Evolutionary conservation across 2,797 vertebrate species (phyloP).

Genomic region (Sebastolobus alascanus): DNA sequence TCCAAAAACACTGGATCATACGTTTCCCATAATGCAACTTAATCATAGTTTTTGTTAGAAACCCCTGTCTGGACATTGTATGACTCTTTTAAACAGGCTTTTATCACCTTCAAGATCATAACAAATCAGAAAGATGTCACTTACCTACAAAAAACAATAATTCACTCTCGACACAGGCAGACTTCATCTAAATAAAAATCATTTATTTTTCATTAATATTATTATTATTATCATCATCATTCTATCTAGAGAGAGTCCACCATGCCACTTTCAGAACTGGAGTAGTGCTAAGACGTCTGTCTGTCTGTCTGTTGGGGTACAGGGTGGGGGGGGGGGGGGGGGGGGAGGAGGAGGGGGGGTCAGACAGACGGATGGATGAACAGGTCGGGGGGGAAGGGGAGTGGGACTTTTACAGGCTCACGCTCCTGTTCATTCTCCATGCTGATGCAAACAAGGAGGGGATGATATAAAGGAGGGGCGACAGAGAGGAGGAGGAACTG

Average conservation of each 20-base stretch:
- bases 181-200: slow-evolving; percentile 85
- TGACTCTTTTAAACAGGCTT: too few species aligned
- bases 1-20: background rate
- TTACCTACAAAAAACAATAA: background rate
- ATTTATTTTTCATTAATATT: slow-evolving; percentile 84
- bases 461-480: slow-evolving; percentile 44
- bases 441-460: slow-evolving; percentile 76
- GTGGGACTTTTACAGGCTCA: slow-evolving; percentile 60
- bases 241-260: slow-evolving; percentile 82
- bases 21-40: background rate
- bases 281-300: slow-evolving; percentile 79
- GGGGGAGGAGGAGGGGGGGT: background rate
- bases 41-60: background rate
- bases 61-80: background rate
- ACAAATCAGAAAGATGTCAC: background rate
- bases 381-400: background rate
- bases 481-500: slow-evolving; percentile 22
- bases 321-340: slow-evolving; percentile 14
- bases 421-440: slow-evolving; percentile 82
- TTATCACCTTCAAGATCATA: background rate
- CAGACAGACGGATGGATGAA: slow-evolving; percentile 38
- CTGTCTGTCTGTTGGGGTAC: slow-evolving; percentile 65
- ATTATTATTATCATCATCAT: slow-evolving; percentile 75
- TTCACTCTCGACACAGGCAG: slow-evolving; percentile 24
- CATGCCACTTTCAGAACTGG: slow-evolving; percentile 81